Conservation (phyloP, 2,888 invertebrate genomes). For the Magallana nippona region DNA sequence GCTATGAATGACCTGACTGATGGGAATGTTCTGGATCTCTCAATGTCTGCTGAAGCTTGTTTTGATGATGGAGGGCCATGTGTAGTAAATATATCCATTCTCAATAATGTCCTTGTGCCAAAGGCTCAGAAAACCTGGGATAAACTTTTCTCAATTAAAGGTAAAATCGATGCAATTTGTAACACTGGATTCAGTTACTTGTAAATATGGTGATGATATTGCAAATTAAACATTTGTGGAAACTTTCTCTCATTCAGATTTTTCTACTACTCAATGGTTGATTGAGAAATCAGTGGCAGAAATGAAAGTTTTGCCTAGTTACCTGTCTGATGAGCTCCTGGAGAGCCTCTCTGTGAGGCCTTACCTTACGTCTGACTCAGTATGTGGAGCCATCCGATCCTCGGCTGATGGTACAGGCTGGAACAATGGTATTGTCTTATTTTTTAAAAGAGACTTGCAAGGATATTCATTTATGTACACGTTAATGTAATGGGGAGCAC, state of each 20-base stretch:
- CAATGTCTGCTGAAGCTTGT: slow-evolving; percentile 43
- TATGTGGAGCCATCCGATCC: neutral
- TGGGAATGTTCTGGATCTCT: slow-evolving; percentile 44
- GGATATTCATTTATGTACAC: no score
- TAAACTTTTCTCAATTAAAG: slow-evolving; percentile 29
- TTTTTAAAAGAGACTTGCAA: no score
- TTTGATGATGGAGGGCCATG: slow-evolving; percentile 40
- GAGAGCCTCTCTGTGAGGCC: slow-evolving; percentile 19
- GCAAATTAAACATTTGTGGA: neutral
- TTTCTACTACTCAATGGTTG: slow-evolving; percentile 34
- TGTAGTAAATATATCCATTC: slow-evolving; percentile 37
- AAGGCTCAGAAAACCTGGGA: slow-evolving; percentile 47
- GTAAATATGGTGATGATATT: neutral
- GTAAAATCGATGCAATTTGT: neutral
- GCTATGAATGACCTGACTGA: slow-evolving; percentile 41
- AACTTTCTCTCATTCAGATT: slow-evolving; percentile 23
- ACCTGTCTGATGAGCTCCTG: slow-evolving; percentile 17
- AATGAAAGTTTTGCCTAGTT: neutral
- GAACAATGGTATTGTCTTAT: slow-evolving; percentile 25
- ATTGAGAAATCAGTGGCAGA: neutral
- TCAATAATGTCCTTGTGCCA: slow-evolving; percentile 40
- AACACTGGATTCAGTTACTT: neutral
- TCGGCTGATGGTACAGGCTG: slow-evolving; percentile 10
- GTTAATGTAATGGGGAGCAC: no score
- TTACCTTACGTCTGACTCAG: slow-evolving; percentile 3